Conservation (phyloP, 2,888 invertebrate species). For the Leptura quadrifasciata region DNA sequence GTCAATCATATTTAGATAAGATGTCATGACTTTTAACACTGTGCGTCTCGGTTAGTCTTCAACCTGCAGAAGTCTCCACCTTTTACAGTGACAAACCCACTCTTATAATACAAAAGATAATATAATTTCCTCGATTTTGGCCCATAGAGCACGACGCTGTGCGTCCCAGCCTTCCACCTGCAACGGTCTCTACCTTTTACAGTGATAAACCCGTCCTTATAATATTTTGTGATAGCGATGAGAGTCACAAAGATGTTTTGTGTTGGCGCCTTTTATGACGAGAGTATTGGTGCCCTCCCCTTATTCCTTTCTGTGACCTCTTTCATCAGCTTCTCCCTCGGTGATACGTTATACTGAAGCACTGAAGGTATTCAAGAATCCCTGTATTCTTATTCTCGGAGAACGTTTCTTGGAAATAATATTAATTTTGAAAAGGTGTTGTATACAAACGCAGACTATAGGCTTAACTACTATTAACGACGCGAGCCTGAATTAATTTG, state of each 20-base stretch:
- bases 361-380: conserved; percentile 27
- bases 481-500: neutral
- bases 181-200: conserved; percentile 34
- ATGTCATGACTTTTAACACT: too few species aligned
- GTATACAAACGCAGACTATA: conserved; percentile 16
- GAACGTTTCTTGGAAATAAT: conserved; percentile 21
- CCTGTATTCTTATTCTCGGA: conserved; percentile 17
- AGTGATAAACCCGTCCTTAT: conserved; percentile 26
- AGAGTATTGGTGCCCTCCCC: conserved; percentile 43
- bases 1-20: too few species aligned
- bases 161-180: neutral
- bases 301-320: conserved; percentile 45
- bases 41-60: too few species aligned
- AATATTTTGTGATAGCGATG: conserved; percentile 45
- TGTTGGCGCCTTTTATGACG: conserved; percentile 56
- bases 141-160: too few species aligned
- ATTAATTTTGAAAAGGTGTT: conserved; percentile 17
- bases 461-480: conserved; percentile 15
- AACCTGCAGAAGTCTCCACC: too few species aligned
- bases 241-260: conserved; percentile 59
- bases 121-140: too few species aligned
- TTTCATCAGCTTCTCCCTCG: conserved; percentile 55
- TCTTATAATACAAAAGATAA: too few species aligned
- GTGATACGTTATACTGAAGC: conserved; percentile 30
- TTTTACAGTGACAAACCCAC: too few species aligned